Evolutionary conservation across 2,888 invertebrate genomes (phyloP), one percentile per base, ranked within the genome.

Genomic region (Microplitis manilae): DNA sequence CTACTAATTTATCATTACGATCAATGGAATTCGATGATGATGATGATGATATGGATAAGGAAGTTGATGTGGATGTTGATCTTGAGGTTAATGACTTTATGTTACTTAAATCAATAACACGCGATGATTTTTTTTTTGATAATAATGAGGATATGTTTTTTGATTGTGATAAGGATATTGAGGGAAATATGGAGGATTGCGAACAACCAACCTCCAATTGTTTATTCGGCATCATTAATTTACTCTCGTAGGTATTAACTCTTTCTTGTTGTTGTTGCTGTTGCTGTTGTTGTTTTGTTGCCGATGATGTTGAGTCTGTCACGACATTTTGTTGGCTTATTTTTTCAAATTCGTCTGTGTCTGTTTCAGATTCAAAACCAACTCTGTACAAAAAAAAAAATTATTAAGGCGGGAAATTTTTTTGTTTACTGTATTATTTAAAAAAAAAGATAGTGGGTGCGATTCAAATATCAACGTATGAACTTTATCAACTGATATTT

Each of bases 311-410:
- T 39, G 86, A 85, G 75, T 89, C 89, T 6, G 64, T 81, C 2
- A 84, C 30, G 30, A 30, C 84, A 1, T 92, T 93, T 87, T 94
- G 94, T 15, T 93, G 92, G 7, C 50, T 50, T 50, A 96, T 93
- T 87, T 94, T 95, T 90, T 96, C 96, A 90, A 96, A 96, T 86
- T 95, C 96, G 85, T 95, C 95, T 0, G 94, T 94, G 86, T 96
- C 96, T 0, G 95, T 94, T 90, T 95, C 95, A 0, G 95, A 96
- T 87, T 95, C 96, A 86, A 94, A 94, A 50, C 84, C 87, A 80
- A 94, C 94, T 87, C 95, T 95, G 90, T 30, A 30, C 2, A 4
- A 84, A 81, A 38, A 71, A 71, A 70, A 5, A 38, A 69, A 70
- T n/a, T 60, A 68, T 64, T 8, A 68, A 67, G 41, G 30, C 30